Evolutionary conservation across 2,113 vertebrate genomes (phyloP).

Genomic region (Odontesthes bonariensis): DNA sequence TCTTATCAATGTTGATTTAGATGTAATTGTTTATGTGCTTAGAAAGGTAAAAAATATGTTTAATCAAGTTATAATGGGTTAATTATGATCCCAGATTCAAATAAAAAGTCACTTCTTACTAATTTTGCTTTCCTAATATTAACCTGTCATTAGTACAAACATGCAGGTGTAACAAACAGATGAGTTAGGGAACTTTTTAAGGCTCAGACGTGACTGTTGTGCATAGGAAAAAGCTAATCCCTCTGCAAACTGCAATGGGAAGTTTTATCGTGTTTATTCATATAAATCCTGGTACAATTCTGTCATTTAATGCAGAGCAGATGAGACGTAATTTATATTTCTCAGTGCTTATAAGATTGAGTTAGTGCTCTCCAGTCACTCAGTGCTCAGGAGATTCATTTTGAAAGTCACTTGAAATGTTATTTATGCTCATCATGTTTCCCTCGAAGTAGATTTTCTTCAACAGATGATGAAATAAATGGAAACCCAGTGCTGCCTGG

Average conservation of each 20-base stretch:
- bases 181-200: background rate
- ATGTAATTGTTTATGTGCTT: background rate
- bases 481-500: slow-evolving; percentile 1
- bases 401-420: slow-evolving; percentile 14
- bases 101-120: background rate
- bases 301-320: slow-evolving; percentile 29
- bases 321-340: slow-evolving; percentile 21
- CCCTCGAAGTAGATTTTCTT: slow-evolving; percentile 16
- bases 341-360: slow-evolving; percentile 26
- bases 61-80: too few species aligned
- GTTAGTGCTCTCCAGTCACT: slow-evolving; percentile 19
- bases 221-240: background rate
- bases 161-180: slow-evolving; percentile 1
- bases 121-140: background rate
- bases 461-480: slow-evolving; percentile 18
- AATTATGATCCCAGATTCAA: background rate
- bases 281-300: slow-evolving; percentile 17
- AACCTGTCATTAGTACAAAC: background rate
- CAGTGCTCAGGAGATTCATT: slow-evolving; percentile 5
- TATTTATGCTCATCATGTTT: slow-evolving; percentile 11
- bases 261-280: slow-evolving; percentile 12
- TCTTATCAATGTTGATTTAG: background rate
- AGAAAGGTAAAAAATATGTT: background rate
- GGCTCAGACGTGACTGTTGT: background rate
- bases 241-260: background rate